These are phyloP conservation scores for Carlito syrichta DNA, from an alignment of 2,113 vertebrate species.

Conservation along the genomic window DNA sequence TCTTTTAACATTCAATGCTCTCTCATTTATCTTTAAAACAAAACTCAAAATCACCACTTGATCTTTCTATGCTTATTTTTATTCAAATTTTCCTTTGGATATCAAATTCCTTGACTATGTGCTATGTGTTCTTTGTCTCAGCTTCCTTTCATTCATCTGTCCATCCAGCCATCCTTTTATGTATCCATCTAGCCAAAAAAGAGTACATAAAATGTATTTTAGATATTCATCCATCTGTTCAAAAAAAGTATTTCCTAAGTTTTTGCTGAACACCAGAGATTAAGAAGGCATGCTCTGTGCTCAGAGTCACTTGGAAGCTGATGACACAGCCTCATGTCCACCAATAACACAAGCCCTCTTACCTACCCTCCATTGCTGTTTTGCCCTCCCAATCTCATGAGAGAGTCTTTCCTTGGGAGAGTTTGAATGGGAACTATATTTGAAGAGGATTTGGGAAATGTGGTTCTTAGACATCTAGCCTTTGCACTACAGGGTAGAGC, in stretches of 20 bases:
- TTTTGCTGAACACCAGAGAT: neutral
- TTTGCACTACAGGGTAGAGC: neutral
- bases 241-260: neutral
- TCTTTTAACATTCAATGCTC: neutral
- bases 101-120: neutral
- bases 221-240: neutral
- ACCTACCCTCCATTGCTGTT: rapidly evolving
- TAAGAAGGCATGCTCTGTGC: neutral
- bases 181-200: neutral
- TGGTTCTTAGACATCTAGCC: neutral
- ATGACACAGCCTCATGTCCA: neutral
- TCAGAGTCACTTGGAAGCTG: neutral
- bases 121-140: neutral
- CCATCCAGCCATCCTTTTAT: neutral
- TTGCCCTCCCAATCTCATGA: neutral
- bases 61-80: neutral
- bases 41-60: neutral
- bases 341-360: neutral
- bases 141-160: neutral
- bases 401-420: neutral
- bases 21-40: conserved; percentile 24
- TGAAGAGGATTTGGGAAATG: neutral
- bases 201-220: no score
- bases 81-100: neutral
- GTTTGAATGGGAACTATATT: neutral